Evolutionary conservation across 2,888 invertebrate genomes (phyloP).

Genomic region (Stenotaenia linearis): DNA sequence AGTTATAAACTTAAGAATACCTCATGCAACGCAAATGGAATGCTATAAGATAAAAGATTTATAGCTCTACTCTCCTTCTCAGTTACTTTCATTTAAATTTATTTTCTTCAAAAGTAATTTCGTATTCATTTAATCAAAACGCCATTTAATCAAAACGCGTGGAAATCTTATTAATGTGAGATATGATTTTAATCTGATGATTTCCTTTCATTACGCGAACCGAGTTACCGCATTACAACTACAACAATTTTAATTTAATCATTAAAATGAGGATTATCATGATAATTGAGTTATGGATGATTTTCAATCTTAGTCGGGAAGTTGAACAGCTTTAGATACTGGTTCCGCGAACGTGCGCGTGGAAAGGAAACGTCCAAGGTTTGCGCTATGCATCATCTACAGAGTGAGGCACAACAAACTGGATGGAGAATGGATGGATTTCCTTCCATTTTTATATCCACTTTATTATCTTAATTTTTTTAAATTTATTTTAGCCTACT

Average conservation of each 20-base stretch:
- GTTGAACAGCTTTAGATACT: conserved; percentile 4
- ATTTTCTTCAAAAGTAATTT: no score
- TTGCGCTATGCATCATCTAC: conserved; percentile 12
- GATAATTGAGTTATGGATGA: conserved; percentile 4
- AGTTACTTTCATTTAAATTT: no score
- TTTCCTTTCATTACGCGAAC: no score
- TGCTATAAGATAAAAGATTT: background rate
- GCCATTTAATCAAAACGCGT: background rate
- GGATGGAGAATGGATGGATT: background rate
- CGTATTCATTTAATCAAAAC: no score
- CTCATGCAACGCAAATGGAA: conserved; percentile 4
- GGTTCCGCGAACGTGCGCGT: conserved; percentile 8
- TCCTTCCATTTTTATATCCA: background rate
- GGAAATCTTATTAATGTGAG: no score
- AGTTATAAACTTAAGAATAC: background rate
- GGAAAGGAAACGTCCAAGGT: conserved; percentile 11
- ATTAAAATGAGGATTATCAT: background rate
- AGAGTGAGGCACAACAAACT: conserved; percentile 1
- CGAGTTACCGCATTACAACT: no score
- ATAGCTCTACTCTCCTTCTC: background rate
- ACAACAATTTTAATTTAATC: no score
- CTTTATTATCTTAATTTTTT: background rate
- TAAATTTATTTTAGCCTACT: background rate
- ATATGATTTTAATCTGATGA: no score
- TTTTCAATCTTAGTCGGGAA: conserved; percentile 9